Conservation (phyloP, 2,113 vertebrate genomes). For the Brachyistius frenatus region DNA sequence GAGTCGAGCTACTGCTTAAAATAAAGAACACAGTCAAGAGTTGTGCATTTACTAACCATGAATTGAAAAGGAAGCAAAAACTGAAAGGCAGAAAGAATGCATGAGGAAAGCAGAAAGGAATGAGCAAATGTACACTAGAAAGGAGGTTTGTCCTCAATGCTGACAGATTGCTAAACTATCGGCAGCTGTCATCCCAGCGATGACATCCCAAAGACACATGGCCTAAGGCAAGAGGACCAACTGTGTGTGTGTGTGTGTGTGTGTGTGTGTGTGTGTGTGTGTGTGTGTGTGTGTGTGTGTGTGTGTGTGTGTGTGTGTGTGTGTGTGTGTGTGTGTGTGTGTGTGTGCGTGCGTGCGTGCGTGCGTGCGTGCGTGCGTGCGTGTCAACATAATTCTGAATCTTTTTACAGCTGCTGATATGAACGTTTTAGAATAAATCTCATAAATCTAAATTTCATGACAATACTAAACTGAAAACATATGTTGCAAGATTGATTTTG, state of each 20-base stretch:
- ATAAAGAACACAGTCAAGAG: not conserved
- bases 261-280: not conserved
- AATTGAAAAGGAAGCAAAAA: not conserved
- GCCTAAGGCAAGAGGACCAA: constrained; percentile 12
- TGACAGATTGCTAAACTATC: constrained; percentile 29
- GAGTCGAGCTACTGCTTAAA: not conserved
- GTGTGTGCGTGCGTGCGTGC: too few species aligned
- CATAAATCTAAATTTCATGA: too few species aligned
- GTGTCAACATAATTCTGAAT: not conserved
- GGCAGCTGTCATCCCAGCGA: constrained; percentile 31
- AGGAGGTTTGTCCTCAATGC: not conserved
- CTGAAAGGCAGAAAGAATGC: not conserved
- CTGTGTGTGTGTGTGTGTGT: not conserved
- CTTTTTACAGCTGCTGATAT: not conserved
- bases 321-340: not conserved
- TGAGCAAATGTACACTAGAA: not conserved
- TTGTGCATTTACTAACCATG: not conserved
- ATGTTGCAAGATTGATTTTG: too few species aligned
- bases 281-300: too few species aligned
- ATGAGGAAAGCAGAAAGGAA: not conserved
- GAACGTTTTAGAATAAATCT: too few species aligned
- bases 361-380: too few species aligned
- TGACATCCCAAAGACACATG: constrained; percentile 28
- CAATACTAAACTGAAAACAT: too few species aligned
- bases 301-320: not conserved